Percentiles rank a stretch among this genome's conserved stretches.
These are phyloP conservation scores for Octomys mimax DNA, from an alignment of 2,797 vertebrate genomes.

Conservation along the genomic window DNA sequence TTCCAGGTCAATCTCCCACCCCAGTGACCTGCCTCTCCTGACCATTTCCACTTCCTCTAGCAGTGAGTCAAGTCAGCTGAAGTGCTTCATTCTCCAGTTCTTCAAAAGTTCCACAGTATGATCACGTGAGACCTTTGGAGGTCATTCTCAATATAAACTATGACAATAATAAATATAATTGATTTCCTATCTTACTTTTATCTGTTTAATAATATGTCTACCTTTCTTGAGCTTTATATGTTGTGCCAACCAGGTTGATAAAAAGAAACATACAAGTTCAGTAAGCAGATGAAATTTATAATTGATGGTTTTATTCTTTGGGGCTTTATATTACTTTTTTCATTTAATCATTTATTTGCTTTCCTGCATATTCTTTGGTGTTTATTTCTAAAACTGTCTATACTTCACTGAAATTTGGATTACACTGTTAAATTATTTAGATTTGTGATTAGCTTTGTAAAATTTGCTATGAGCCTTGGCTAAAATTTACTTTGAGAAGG, in stretches of 20 bases:
- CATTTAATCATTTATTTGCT: not conserved
- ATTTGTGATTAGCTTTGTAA: not conserved
- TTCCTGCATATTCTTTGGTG: not conserved
- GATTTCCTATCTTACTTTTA: not conserved
- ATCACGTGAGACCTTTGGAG: not conserved
- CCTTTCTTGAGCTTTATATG: not conserved
- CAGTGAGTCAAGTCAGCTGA: not conserved
- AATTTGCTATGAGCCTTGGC: not conserved
- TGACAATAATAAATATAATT: not conserved
- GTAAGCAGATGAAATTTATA: not conserved
- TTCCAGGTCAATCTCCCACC: not conserved
- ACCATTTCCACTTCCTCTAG: not conserved
- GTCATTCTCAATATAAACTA: not conserved
- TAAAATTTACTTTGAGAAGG: not conserved
- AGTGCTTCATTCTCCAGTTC: not conserved
- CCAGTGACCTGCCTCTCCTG: not conserved
- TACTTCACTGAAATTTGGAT: not conserved
- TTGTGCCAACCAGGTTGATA: not conserved
- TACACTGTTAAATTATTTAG: not conserved
- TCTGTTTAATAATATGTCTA: not conserved
- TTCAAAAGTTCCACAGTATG: not conserved
- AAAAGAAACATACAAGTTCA: not conserved
- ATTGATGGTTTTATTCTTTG: not conserved
- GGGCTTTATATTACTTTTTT: not conserved
- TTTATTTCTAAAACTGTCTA: not conserved